Evolutionary conservation across 1,140 invertebrate genomes (phyloP).

Genomic region (Lucilia sericata): DNA sequence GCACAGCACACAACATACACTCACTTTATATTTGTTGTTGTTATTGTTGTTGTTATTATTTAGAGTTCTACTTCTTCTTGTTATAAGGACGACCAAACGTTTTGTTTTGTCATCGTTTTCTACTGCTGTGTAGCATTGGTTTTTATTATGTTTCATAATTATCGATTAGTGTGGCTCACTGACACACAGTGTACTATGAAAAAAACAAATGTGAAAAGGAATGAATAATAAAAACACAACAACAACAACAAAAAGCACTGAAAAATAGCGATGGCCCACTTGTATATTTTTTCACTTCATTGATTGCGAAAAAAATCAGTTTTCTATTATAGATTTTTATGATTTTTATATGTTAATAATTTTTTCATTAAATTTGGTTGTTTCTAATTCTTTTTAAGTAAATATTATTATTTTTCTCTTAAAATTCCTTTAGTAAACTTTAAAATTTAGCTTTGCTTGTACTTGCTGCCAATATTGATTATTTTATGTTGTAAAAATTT

Average conservation of each 20-base stretch:
- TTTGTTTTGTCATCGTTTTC: background rate
- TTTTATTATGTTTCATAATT: conserved; percentile 17
- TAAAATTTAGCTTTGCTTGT: background rate
- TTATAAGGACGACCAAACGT: background rate
- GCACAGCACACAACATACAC: background rate
- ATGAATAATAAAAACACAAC: background rate
- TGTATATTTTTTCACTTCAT: conserved; percentile 29
- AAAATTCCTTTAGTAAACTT: background rate
- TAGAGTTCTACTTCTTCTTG: background rate
- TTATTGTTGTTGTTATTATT: background rate
- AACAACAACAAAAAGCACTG: background rate
- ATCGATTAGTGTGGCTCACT: background rate
- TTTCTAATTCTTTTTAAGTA: background rate
- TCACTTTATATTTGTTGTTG: background rate
- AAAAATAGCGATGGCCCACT: background rate
- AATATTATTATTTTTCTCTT: background rate
- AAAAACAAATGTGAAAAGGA: background rate
- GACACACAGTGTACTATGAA: background rate
- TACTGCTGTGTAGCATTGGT: conserved; percentile 25
- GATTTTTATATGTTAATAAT: background rate
- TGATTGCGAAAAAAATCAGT: conserved; percentile 21
- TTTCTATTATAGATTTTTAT: conserved; percentile 8
- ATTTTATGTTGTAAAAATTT: background rate
- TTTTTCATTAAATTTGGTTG: no score
- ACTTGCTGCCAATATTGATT: background rate